Base-by-base conservation (phyloP, 2,113 vertebrate species). In the Mugil cephalus region DNA sequence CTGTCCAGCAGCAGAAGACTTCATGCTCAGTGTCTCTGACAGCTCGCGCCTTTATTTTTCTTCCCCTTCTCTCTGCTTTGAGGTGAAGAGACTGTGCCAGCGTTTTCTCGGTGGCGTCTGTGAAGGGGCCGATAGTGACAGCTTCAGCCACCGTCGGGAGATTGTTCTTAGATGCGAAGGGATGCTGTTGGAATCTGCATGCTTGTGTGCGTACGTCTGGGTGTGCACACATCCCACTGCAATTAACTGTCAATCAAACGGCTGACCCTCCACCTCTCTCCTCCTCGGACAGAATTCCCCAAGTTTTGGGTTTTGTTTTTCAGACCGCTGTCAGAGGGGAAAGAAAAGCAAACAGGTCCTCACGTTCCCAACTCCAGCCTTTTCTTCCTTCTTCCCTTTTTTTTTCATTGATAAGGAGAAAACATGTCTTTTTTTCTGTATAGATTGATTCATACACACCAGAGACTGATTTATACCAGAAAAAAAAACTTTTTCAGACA, bases 211-310 rank as follows among this genome's bases (percentile, higher is more conserved):
- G 56, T 45, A 71, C 21, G 71, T 36, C 52, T 48, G 56, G 17
- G 63, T 35, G 63, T 8, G 14, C 48, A 67, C 39, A 36, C 51
- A 43, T 50, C 45, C 51, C 36, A 42, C 70, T n/a, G 80, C 87
- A 88, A 87, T 90, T 85, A 91, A 64, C 70, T 89, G 91, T 84
- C 89, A 91, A 60, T 92, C 87, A 90, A 30, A 8, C 8, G 30
- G 43, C 34, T 72, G 82, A 88, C 83, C 88, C 74, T 72, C 55
- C 74, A 66, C 56, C 80, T 38, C 66, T 68, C 74, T 71, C 74
- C 56, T 54, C 78, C 58, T 58, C 39, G 9, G 39, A 80, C 80
- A 67, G 77, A 89, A 84, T 89, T 89, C 83, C 84, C 84, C 69
- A 67, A 72, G 84, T 89, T 88, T 85, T 79, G 72, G 74, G 75